A percentile compares a stretch with the other conserved stretches of the same genome.
These are phyloP conservation scores for Meles meles DNA, from an alignment of 2,113 vertebrate genomes.

Conservation along the genomic window DNA sequence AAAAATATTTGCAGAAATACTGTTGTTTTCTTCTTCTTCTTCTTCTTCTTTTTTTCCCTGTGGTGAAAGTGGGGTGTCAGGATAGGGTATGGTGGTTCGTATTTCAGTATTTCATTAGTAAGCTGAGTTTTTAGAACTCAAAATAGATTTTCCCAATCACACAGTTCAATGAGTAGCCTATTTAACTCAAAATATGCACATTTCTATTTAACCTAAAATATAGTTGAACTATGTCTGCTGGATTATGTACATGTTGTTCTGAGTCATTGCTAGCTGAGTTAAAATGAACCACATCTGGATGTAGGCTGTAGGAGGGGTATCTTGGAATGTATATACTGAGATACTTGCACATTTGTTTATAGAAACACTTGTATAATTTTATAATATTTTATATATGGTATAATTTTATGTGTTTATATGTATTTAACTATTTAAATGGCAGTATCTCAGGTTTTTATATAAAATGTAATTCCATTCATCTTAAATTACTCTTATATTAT, in stretches of 20 bases:
- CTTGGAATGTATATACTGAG: neutral
- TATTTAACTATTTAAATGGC: neutral
- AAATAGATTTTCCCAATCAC: neutral
- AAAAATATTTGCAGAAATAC: neutral
- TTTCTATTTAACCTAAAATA: neutral
- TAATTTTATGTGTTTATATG: neutral
- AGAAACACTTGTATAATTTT: neutral
- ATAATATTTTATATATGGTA: neutral
- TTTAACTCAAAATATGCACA: neutral
- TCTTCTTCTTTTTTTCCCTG: neutral
- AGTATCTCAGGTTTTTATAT: neutral
- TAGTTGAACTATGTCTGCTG: neutral
- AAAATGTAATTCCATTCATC: neutral
- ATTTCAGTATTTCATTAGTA: neutral
- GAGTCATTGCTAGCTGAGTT: neutral
- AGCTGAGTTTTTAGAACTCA: neutral
- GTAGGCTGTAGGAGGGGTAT: fast-evolving
- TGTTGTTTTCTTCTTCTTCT: neutral
- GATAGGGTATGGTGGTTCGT: neutral
- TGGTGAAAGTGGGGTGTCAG: neutral
- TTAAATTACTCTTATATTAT: neutral
- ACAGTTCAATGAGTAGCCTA: neutral
- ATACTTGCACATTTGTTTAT: neutral
- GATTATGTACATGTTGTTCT: neutral
- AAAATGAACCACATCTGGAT: neutral